Evolutionary conservation across 2,797 vertebrate species (phyloP).

Genomic region (Phataginus tricuspis): DNA sequence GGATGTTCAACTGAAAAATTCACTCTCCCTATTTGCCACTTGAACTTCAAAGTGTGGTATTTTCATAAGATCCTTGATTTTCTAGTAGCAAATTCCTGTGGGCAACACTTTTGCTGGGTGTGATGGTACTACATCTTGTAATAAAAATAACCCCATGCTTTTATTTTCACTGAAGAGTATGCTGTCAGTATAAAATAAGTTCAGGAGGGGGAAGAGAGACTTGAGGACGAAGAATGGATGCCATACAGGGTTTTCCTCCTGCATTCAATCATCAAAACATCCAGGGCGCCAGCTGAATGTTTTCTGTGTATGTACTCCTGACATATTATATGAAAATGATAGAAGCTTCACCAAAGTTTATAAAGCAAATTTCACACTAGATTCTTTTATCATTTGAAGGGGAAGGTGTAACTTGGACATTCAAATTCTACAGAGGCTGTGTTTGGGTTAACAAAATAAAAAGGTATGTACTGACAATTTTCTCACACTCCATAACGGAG

Average conservation of each 20-base stretch:
- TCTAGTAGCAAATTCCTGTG: conserved; percentile 26
- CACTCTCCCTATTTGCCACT: conserved; percentile 57
- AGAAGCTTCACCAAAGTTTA: conserved; percentile 64
- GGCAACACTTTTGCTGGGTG: conserved; percentile 39
- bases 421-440: conserved; percentile 59
- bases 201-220: conserved; percentile 59
- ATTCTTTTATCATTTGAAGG: conserved; percentile 69
- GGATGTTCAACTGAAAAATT: conserved; percentile 65
- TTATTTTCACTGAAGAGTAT: conserved; percentile 66
- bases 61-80: conserved; percentile 67
- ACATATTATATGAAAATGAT: conserved; percentile 51
- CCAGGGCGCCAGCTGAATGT: conserved; percentile 62
- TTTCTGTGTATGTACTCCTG: conserved; percentile 56
- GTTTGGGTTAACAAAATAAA: conserved; percentile 48
- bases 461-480: background rate
- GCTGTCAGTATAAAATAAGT: conserved; percentile 40
- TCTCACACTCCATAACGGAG: conserved; percentile 32
- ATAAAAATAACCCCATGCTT: conserved; percentile 62
- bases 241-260: conserved; percentile 34
- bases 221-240: conserved; percentile 56
- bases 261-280: conserved; percentile 58
- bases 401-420: conserved; percentile 57
- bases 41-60: conserved; percentile 10
- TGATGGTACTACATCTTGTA: conserved; percentile 23
- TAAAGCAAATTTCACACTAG: conserved; percentile 70